Evolutionary conservation across 2,113 vertebrate species (phyloP).

Genomic region (Pyrgilauda ruficollis): DNA sequence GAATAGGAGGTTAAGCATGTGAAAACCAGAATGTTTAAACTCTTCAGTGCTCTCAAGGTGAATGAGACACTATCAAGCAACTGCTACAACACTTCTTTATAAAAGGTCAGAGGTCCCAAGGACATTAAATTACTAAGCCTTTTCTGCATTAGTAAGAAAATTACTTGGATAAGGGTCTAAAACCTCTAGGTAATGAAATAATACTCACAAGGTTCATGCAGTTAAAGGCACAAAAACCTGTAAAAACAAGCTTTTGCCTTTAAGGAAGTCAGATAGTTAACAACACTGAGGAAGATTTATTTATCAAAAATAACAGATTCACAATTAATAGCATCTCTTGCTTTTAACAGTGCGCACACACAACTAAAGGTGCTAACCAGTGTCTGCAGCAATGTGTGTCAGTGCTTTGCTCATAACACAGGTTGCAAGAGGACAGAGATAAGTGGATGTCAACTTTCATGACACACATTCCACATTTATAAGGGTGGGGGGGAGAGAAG

Average conservation of each 20-base stretch:
- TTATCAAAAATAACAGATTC: not conserved
- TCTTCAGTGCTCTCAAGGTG: not conserved
- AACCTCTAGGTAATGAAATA: not conserved
- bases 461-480: not conserved
- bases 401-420: not conserved
- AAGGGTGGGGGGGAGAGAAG: not conserved
- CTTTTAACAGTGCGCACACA: not conserved
- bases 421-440: not conserved
- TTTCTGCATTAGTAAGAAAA: not conserved
- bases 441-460: not conserved
- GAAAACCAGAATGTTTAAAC: not conserved
- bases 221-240: not conserved
- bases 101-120: not conserved
- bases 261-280: not conserved
- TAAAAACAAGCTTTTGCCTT: not conserved
- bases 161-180: not conserved
- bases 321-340: not conserved
- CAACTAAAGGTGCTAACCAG: not conserved
- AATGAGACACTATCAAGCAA: not conserved
- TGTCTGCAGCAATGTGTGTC: not conserved
- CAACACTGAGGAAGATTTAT: not conserved
- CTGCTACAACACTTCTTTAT: not conserved
- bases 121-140: not conserved
- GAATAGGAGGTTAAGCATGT: not conserved
- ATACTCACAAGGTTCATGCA: not conserved